Percentiles rank a stretch among this genome's conserved stretches.
Conservation (phyloP, 2,888 invertebrate species). For the Hyles lineata region DNA sequence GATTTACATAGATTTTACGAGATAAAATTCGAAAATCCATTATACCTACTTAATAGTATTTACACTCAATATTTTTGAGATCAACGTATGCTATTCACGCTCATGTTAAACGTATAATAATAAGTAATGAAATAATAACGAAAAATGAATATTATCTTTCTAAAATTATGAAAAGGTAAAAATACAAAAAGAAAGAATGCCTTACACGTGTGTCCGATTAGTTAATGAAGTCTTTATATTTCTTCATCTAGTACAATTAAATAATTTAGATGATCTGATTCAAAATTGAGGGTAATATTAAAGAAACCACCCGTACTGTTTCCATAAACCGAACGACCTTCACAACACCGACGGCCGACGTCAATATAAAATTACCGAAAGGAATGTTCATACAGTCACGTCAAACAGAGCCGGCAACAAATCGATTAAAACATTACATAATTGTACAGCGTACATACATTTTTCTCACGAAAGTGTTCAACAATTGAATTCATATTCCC, state of each 20-base stretch:
- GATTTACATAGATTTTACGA: no score
- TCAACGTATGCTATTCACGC: no score
- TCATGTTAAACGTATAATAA: no score
- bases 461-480: slow-evolving; percentile 30
- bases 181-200: no score
- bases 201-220: no score
- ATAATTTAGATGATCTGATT: background rate
- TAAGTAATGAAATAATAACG: no score
- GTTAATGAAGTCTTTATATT: no score
- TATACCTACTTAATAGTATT: no score
- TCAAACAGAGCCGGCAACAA: slow-evolving; percentile 29
- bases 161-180: no score
- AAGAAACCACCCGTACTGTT: background rate
- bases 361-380: slow-evolving; percentile 14
- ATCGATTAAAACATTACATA: slow-evolving; percentile 31
- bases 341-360: background rate
- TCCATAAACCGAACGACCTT: background rate
- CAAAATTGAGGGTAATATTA: background rate
- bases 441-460: slow-evolving; percentile 30
- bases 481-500: slow-evolving; percentile 51
- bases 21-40: no score
- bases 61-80: no score
- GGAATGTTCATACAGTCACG: slow-evolving; percentile 24
- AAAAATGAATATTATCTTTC: no score
- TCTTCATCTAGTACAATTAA: background rate